phyloP scores from a whole-genome alignment of 2,113 vertebrate species.

The Orycteropus afer region DNA sequence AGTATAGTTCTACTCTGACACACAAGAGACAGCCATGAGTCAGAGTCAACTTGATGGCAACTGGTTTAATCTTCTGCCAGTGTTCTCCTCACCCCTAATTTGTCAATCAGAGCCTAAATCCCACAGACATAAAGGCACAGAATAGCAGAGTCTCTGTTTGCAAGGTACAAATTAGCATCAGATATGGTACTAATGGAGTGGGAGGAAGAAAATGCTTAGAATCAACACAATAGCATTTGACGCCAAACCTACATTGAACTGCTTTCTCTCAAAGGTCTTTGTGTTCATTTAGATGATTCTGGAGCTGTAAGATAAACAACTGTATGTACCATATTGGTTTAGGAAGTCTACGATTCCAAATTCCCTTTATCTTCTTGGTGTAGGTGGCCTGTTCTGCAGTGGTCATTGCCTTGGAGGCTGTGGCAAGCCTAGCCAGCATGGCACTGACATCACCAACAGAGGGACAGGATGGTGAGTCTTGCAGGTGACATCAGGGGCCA shows the following conservation, averaged over 20 bases:
- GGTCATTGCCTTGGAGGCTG: conserved; percentile 86
- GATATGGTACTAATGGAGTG: neutral
- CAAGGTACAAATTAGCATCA: conserved; percentile 19
- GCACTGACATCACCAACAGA: conserved; percentile 88
- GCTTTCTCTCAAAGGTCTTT: conserved; percentile 39
- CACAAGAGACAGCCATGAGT: neutral
- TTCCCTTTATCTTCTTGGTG: conserved; percentile 16
- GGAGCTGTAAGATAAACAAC: conserved; percentile 25
- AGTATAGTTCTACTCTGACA: neutral
- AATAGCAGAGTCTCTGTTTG: neutral
- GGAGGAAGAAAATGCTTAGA: conserved; percentile 11
- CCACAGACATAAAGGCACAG: neutral
- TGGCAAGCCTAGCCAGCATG: conserved; percentile 87
- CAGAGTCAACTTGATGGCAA: neutral
- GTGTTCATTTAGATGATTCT: neutral
- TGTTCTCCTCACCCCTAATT: neutral
- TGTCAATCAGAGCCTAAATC: conserved; percentile 31
- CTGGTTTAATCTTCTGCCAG: neutral
- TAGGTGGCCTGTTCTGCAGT: conserved; percentile 88
- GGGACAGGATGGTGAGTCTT: conserved; percentile 88
- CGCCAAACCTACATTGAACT: neutral
- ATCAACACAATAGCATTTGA: neutral
- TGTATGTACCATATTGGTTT: no score
- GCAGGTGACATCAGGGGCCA: conserved; percentile 85
- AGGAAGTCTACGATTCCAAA: neutral